Conservation (phyloP, 2,797 vertebrate species). For the Clarias platycephalus region DNA sequence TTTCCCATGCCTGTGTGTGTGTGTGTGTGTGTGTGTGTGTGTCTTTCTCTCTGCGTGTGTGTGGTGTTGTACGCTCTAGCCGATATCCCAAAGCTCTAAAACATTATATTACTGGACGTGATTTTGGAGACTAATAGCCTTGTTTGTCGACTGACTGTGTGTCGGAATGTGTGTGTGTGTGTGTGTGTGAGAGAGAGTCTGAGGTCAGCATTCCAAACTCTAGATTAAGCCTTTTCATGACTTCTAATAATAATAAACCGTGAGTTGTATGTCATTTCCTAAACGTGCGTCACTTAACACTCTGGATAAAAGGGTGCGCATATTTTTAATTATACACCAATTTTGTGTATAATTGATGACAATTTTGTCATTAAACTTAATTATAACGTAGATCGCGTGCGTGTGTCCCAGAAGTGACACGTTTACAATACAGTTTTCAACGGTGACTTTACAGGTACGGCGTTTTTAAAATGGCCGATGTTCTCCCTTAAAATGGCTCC, state of each 20-base stretch:
- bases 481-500: background rate
- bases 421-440: background rate
- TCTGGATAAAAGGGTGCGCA: background rate
- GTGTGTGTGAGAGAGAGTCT: background rate
- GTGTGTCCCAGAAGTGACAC: background rate
- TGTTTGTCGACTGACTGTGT: background rate
- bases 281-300: background rate
- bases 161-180: background rate
- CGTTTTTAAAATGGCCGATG: background rate
- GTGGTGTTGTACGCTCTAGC: background rate
- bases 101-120: constrained; percentile 1
- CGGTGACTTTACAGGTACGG: background rate
- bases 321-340: background rate
- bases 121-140: background rate
- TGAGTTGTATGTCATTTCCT: background rate
- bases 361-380: background rate
- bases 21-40: constrained; percentile 6
- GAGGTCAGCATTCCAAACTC: background rate
- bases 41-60: background rate
- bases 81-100: constrained; percentile 6
- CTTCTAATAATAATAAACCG: background rate
- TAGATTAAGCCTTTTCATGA: background rate
- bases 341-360: too few relatives aligned
- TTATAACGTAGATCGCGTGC: background rate
- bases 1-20: constrained; percentile 8